Base-by-base conservation (phyloP, 1,140 invertebrate genomes). In the Mylabris phalerata region DNA sequence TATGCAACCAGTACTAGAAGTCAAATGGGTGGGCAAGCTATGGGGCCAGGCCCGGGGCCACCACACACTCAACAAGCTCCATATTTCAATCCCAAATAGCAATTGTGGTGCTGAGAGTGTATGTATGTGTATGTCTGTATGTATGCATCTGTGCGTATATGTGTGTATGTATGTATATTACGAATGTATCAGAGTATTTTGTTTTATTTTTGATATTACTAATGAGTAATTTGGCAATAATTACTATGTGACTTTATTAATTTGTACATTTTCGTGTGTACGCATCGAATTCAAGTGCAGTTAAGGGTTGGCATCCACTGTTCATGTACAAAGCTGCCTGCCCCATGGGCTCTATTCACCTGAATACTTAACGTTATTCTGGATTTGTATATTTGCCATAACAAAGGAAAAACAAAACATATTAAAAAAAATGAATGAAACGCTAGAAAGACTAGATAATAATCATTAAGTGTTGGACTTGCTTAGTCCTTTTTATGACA, bases 1-100 rank as follows among this genome's bases (percentile, higher is more conserved):
- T 95, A 95, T 77, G 92, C 92, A 25, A 95, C 92, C 7, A 90
- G 89, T 57, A 91, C 88, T 19, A 80, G 89, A 60, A 86, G 79
- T 67, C 79, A 80, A 59, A 70, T 74, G 69, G 71, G 76, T 51
- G 71, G 75, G 25, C 73, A 73, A 58, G 58, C 67, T 6, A 72
- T 73, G 68, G 70, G 70, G 26, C 69, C 69, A 26, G 70, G 70
- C 25, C 69, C 72, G 11, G 69, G 68, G 9, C 71, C 71, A 5
- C 71, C 69, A 51, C 71, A 71, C 50, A 64, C 67, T 52, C 71
- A 72, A 59, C 70, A 70, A 45, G 67, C 69, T 55, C 69, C 71
- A 3, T 73, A 71, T 57, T 73, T 71, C 57, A 71, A 72, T 64
- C 71, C 68, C 44, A 73, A 73, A 69, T 73, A 71, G 63, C 68